Evolutionary conservation across 2,888 invertebrate genomes (phyloP).

Genomic region (Laspeyria flexula): DNA sequence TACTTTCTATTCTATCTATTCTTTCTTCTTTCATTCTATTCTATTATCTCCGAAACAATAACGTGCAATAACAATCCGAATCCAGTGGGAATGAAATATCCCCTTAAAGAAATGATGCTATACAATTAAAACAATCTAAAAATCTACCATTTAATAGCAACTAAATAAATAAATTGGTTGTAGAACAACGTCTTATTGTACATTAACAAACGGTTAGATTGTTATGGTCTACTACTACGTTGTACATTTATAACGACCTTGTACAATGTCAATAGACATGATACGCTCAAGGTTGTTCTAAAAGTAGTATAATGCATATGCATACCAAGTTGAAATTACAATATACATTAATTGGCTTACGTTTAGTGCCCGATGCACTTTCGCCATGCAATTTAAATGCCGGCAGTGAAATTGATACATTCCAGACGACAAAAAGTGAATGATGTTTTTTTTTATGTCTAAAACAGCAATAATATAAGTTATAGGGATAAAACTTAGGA

Average conservation of each 20-base stretch:
- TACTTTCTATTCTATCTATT: too few relatives aligned
- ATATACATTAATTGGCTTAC: conserved; percentile 43
- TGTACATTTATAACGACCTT: conserved; percentile 65
- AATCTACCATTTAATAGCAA: conserved; percentile 10
- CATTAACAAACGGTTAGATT: conserved; percentile 16
- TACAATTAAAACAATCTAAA: conserved; percentile 9
- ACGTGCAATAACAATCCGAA: too few relatives aligned
- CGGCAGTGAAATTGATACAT: background rate
- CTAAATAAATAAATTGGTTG: conserved; percentile 1
- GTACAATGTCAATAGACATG: conserved; percentile 67
- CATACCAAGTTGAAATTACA: conserved; percentile 43
- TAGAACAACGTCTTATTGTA: conserved; percentile 1
- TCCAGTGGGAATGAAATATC: too few relatives aligned
- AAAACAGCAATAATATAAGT: background rate
- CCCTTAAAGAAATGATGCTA: too few relatives aligned
- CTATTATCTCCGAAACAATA: too few relatives aligned
- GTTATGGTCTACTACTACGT: conserved; percentile 27
- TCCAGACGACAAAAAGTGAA: background rate
- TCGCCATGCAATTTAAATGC: conserved; percentile 21
- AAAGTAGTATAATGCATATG: conserved; percentile 53
- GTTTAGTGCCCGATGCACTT: conserved; percentile 27
- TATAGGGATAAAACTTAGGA: too few relatives aligned
- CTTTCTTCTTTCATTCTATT: too few relatives aligned
- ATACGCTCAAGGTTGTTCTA: conserved; percentile 67
- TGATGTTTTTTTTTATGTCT: background rate